These are phyloP conservation scores for Phalacrocorax brasilianus DNA, from an alignment of 2,113 vertebrate species.

Conservation along the genomic window DNA sequence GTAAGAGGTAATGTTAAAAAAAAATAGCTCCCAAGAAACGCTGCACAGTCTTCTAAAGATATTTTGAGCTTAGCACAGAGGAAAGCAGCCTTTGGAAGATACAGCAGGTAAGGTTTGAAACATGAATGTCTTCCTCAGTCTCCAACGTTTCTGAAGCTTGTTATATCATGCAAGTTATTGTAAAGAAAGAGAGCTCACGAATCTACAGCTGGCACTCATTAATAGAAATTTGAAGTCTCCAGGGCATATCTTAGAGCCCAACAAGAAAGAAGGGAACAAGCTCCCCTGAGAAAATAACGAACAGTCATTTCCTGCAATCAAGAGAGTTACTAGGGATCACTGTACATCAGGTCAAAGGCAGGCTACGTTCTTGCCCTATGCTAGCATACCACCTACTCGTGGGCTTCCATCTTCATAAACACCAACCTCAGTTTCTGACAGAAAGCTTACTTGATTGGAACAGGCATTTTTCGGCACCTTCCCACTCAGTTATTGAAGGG, in stretches of 20 bases:
- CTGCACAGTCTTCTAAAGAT: not conserved
- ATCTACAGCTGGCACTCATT: not conserved
- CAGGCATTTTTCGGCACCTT: not conserved
- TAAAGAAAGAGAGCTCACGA: not conserved
- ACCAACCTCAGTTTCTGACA: not conserved
- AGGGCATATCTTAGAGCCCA: not conserved
- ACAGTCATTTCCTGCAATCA: not conserved
- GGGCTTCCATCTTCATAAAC: not conserved
- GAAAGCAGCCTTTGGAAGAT: not conserved
- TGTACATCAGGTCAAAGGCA: not conserved
- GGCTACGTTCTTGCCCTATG: fast-evolving
- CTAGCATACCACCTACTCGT: fast-evolving
- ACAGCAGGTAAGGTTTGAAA: not conserved
- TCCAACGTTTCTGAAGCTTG: not conserved
- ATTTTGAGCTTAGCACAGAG: not conserved
- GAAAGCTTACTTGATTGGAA: not conserved
- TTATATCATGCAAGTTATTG: conserved; percentile 21
- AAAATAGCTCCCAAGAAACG: not conserved
- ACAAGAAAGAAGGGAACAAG: not conserved
- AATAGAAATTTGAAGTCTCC: not conserved
- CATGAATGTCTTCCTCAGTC: not conserved
- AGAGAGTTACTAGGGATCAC: not conserved
- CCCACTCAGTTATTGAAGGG: not conserved
- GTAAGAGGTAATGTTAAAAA: not conserved
- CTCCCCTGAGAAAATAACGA: not conserved